Base-by-base conservation (phyloP, 2,113 vertebrate species). In the Dipodomys stephensi region DNA sequence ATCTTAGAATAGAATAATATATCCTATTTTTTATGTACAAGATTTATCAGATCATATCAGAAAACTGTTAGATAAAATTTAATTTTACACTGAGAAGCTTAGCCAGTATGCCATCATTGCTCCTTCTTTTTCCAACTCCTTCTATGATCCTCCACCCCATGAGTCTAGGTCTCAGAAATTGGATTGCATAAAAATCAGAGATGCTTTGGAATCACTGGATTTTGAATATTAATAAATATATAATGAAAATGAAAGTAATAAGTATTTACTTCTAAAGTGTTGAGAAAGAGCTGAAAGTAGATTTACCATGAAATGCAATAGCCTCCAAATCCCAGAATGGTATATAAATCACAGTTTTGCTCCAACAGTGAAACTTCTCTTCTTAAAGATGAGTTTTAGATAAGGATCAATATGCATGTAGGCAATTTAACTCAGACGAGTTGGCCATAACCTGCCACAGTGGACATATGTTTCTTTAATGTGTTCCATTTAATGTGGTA, bases 361-460 rank as follows among this genome's bases (percentile, higher is more conserved):
- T 83, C 68, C 74, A 15, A 18, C n/a, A 69, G 5, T 73, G 16
- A 18, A 90, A 95, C 20, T 71, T 82, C 49, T 81, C n/a, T 69
- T 83, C 94, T 19, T 84, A 25, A 64, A 53, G 78, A 30, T 95
- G 83, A 84, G 30, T 94, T 92, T 95, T 92, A 95, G 71, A 76
- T 96, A 95, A 95, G 44, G 71, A 96, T 94, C 92, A 94, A 80
- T 91, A 93, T 88, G 30, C 65, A 88, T 90, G 62, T 80, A 32
- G 62, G 62, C 65, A 92, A 94, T 95, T 96, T 90, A 95, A 76
- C 65, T 44, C 28, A 76, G 90, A 87, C 53, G 72, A 81, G 88
- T 92, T 88, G 87, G 35, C 28, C 73, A 73, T 77, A 95, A 95
- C 88, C 53, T 93, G 79, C 39, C 71, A 85, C 28, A 22, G 46